Percentiles rank a stretch among this genome's conserved stretches.
Evolutionary conservation across 2,113 vertebrate genomes (phyloP).

Genomic region (Pelecanus crispus): DNA sequence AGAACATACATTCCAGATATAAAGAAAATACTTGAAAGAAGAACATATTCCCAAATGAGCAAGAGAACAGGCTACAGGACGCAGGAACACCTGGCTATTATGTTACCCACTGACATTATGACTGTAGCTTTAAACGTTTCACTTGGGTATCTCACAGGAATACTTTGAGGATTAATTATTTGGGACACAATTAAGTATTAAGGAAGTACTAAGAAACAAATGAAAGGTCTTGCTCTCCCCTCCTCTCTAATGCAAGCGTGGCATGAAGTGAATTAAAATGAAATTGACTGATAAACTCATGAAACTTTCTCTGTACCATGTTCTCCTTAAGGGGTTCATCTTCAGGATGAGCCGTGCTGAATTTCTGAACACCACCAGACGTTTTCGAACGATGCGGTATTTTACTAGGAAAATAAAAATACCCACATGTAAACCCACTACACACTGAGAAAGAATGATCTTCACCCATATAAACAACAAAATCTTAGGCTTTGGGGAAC

Average conservation of each 20-base stretch:
- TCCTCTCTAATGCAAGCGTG: neutral
- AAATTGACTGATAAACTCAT: neutral
- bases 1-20: neutral
- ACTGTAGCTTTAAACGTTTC: neutral
- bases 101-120: accelerated
- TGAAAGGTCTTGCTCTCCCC: neutral
- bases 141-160: neutral
- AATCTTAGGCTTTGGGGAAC: neutral
- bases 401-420: slow-evolving; percentile 8
- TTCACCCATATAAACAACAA: neutral
- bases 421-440: neutral
- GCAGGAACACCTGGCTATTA: neutral
- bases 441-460: neutral
- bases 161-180: neutral
- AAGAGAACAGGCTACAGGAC: neutral
- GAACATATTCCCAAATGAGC: neutral
- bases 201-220: neutral
- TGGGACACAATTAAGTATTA: neutral
- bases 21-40: neutral
- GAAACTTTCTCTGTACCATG: neutral
- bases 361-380: neutral
- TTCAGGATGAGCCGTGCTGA: neutral
- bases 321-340: neutral
- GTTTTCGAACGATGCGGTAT: accelerated
- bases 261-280: neutral